Evolutionary conservation across 2,113 vertebrate species (phyloP).

Genomic region (Nannobrachium achirus): DNA sequence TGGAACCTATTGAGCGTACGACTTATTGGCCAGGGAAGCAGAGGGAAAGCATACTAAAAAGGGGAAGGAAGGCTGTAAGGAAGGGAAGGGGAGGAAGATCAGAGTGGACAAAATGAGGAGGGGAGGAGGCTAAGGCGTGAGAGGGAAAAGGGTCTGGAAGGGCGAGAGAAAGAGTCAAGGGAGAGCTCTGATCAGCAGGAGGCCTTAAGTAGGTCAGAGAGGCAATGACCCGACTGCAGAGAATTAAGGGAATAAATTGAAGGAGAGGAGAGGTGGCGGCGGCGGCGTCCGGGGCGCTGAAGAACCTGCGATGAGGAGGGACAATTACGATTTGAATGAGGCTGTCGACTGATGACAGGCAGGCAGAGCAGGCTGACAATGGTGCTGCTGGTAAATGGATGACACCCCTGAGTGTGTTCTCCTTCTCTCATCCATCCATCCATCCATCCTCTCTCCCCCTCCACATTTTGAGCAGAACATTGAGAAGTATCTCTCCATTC

Average conservation of each 20-base stretch:
- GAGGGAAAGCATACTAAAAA: not conserved
- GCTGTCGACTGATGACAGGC: too few relatives aligned
- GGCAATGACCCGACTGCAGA: conserved; percentile 25
- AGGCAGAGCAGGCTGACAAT: too few relatives aligned
- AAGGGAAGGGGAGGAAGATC: too few relatives aligned
- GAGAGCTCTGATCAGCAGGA: not conserved
- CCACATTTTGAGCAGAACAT: too few relatives aligned
- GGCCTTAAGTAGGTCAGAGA: conserved; percentile 5
- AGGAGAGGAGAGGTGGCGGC: not conserved
- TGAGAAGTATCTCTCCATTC: not conserved
- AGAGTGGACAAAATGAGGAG: too few relatives aligned
- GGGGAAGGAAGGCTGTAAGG: too few relatives aligned
- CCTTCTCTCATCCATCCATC: conserved; percentile 1
- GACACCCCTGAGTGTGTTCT: not conserved
- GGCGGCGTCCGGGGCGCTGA: not conserved
- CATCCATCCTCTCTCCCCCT: not conserved
- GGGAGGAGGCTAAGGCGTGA: not conserved
- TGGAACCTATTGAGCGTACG: not conserved
- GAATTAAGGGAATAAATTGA: not conserved
- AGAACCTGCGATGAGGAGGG: not conserved
- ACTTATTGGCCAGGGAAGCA: not conserved
- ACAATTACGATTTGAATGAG: too few relatives aligned
- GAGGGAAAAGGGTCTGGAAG: not conserved
- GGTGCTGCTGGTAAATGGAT: too few relatives aligned
- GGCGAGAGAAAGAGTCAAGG: not conserved